These are phyloP conservation scores for Propithecus perrieri DNA, from an alignment of 2,797 vertebrate species.

Conservation along the genomic window DNA sequence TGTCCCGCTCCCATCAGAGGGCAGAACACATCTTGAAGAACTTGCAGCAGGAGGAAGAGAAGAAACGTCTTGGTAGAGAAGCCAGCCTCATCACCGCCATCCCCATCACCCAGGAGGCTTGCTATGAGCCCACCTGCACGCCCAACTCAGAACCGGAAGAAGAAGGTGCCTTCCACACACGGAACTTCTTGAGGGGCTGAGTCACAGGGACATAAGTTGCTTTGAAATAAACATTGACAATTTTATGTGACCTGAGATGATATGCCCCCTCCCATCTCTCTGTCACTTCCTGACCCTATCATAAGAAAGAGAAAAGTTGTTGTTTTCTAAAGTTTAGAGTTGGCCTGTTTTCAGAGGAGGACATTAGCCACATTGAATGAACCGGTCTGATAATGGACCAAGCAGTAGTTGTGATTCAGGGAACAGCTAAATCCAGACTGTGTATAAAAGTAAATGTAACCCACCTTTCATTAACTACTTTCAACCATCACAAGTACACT, in stretches of 20 bases:
- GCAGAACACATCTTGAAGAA: constrained; percentile 99
- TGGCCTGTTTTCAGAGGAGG: background rate
- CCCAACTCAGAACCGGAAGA: constrained; percentile 97
- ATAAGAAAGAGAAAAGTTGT: background rate
- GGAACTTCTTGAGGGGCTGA: background rate
- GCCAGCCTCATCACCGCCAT: constrained; percentile 99
- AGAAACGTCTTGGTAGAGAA: constrained; percentile 95
- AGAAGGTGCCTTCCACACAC: constrained; percentile 90
- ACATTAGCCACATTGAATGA: background rate
- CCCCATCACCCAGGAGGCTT: constrained; percentile 97
- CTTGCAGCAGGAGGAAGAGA: constrained; percentile 98
- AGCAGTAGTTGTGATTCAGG: background rate
- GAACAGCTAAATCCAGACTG: background rate
- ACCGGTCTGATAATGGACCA: background rate
- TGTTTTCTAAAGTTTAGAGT: background rate
- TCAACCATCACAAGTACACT: background rate
- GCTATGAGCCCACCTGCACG: constrained; percentile 97
- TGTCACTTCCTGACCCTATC: background rate
- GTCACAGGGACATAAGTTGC: background rate
- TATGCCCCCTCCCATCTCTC: background rate
- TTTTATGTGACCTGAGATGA: background rate
- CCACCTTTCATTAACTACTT: background rate
- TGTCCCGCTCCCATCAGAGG: constrained; percentile 98
- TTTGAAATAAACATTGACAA: background rate
- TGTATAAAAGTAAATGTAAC: background rate